Evolutionary conservation across 2,113 vertebrate species (phyloP), one percentile per base, ranked within the genome.

Genomic region (Bufo gargarizans): DNA sequence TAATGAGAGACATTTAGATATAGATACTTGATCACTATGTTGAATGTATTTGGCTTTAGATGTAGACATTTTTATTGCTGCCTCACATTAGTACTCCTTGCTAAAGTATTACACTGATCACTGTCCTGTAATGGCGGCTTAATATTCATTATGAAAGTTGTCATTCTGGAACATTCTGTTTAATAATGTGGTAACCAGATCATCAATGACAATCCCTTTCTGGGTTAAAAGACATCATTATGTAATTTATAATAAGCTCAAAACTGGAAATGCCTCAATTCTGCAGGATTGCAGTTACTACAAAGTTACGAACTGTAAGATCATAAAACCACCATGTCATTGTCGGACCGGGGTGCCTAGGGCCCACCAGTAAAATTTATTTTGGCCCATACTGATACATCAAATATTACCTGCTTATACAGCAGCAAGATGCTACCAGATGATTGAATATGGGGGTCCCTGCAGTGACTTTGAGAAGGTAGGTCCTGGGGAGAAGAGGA

Each of bases 111-210:
- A 47, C 45, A 63, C 17, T 47, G 45, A 16, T 63, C 17, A 82
- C 58, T 78, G 61, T 55, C 72, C 47, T n/a, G 58, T 59, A 59
- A 4, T 16, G 14, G 17, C 20, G 20, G 33, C 47, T 85, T 61
- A 17, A 77, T 47, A 33, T 20, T 85, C 45, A 85, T 85, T 85
- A 85, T 47, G n/a, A 33, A 33, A 33, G 33, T 33, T 33, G 33
- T 33, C 33, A 33, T 33, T 33, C 33, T 33, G 33, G 33, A 33
- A 33, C 33, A 33, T 33, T 33, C 33, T 77, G 14, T 65, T 13
- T 80, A 86, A 65, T 65, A 63, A 86, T 86, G 43, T 86, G 85
- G 20, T 65, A 22, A 43, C 58, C 85, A 86, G 74, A 78, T 86
- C 72, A 63, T 67, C 67, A 4, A 65, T 86, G 59, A 17, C 22